A percentile compares a stretch with the other conserved stretches of the same genome.
These are phyloP conservation scores for Caenorhabditis tropicalis DNA, from an alignment of 1,140 invertebrate species.

Conservation along the genomic window DNA sequence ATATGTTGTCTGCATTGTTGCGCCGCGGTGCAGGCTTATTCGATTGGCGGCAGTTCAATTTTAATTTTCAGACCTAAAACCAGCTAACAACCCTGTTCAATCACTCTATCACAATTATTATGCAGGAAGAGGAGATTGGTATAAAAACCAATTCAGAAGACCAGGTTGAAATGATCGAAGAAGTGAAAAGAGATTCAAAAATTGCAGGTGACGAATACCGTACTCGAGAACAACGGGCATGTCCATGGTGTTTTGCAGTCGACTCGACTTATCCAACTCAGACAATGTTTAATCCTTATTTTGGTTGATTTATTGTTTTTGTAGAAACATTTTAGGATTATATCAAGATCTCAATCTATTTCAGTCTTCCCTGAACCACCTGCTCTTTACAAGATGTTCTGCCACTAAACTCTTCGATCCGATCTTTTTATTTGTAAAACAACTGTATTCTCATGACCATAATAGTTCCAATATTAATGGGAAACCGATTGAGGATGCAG, in stretches of 20 bases:
- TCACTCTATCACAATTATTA: conserved; percentile 37
- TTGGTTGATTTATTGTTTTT: background rate
- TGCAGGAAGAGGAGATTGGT: conserved; percentile 43
- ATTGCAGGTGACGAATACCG: conserved; percentile 45
- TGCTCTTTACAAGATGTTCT: too few relatives aligned
- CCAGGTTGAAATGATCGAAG: conserved; percentile 4
- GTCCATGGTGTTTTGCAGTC: conserved; percentile 54
- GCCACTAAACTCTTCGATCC: too few relatives aligned
- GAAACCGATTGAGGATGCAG: too few relatives aligned
- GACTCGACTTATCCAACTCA: conserved; percentile 27
- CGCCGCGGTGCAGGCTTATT: background rate
- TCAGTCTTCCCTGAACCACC: too few relatives aligned
- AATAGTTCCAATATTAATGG: too few relatives aligned
- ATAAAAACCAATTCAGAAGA: conserved; percentile 43
- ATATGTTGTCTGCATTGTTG: background rate
- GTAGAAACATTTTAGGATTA: background rate
- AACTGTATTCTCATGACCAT: too few relatives aligned
- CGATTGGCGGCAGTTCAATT: background rate
- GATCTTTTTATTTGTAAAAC: too few relatives aligned
- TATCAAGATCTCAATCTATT: background rate
- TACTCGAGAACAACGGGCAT: conserved; percentile 45
- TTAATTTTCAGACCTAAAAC: conserved; percentile 23
- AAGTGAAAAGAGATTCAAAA: background rate
- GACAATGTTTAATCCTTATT: conserved; percentile 37
- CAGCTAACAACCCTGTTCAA: conserved; percentile 38